Evolutionary conservation across 2,113 vertebrate genomes (phyloP), one percentile per base, ranked within the genome.

Genomic region (Genyomyrus donnyi): DNA sequence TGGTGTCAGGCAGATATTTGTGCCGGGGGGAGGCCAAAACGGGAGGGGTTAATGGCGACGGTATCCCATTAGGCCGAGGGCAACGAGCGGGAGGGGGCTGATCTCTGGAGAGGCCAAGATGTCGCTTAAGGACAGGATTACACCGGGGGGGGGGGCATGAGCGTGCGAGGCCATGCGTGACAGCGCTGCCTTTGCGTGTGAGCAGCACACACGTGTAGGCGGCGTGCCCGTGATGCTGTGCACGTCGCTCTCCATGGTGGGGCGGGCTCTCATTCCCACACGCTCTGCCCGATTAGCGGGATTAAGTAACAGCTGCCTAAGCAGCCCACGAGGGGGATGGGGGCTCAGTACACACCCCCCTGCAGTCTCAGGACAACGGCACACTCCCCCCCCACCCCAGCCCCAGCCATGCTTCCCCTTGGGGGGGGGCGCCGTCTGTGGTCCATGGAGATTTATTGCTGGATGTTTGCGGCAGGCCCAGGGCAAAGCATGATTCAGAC

Each of bases 271-370:
- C 83, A 85, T 45, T 85, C 93, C 91, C 91, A 93, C 90, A 91
- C 91, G 86, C 92, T 88, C 88, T 53, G 90, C 90, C 94, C 95
- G 95, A 96, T 96, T 96, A 96, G 95, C 94, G 95, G 96, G 96
- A 96, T 96, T 96, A 96, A 95, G 94, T 95, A 96, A 96, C 96
- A 96, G 96, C 96, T 96, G 96, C 95, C 94, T 93, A 95, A 96
- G 96, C 94, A 94, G 93, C 93, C 94, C 91, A 93, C 94, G 94
- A 91, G 92, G 86, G 93, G 92, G 90, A 91, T 91, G 74, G 91
- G 91, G 92, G 87, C 11, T 9, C 92, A 92, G 92, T 91, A 91
- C 58, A 62, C 58, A 10, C 58, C 24, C 24, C 56, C 56, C 56
- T 9, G 56, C 21, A 58, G 56, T 24, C 7, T 58, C 56, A 7